A percentile compares a stretch with the other conserved stretches of the same genome.
phyloP scores from a whole-genome alignment of 2,113 vertebrate species.

The Hemiprocne comata region DNA sequence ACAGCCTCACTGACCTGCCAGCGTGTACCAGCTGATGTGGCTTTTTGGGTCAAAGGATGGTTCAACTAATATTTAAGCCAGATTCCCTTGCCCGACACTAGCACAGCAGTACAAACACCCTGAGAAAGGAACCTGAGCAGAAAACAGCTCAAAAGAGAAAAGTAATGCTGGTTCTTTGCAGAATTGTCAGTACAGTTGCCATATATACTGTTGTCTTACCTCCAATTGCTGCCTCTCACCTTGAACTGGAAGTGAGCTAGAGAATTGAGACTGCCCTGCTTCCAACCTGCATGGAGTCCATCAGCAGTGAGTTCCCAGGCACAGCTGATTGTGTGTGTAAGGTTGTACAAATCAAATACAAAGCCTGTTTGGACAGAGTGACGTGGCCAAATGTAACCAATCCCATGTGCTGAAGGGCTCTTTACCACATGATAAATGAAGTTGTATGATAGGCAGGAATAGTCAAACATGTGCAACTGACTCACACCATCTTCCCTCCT shows the following conservation, averaged over 20 bases:
- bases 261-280: neutral
- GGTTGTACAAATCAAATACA: neutral
- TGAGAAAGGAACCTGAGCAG: neutral
- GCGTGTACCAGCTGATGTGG: neutral
- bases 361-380: neutral
- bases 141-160: neutral
- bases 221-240: neutral
- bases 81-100: neutral
- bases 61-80: neutral
- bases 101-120: neutral
- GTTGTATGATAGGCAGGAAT: neutral
- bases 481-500: neutral
- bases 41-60: neutral
- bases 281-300: neutral
- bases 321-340: rapidly evolving
- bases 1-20: neutral
- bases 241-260: neutral
- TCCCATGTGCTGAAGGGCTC: neutral
- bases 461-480: neutral
- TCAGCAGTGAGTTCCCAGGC: neutral
- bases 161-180: neutral
- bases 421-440: neutral
- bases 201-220: neutral
- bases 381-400: neutral
- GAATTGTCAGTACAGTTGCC: neutral